Evolutionary conservation across 1,140 invertebrate genomes (phyloP), one percentile per base, ranked within the genome.

Genomic region (Aradophagus sp.): DNA sequence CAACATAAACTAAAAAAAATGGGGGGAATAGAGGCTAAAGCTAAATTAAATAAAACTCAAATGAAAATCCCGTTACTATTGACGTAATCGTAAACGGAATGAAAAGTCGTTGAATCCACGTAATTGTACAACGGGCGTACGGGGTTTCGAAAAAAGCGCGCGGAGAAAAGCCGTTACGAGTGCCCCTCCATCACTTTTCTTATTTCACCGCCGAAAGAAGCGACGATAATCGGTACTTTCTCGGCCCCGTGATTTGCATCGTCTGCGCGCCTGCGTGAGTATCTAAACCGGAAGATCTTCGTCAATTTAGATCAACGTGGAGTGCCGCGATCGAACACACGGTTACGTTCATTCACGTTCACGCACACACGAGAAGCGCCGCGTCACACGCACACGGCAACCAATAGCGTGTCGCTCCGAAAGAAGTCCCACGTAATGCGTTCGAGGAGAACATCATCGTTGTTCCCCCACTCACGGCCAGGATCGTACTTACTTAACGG

Each of bases 221-320:
- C 10, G n/a, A n/a, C 20, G 35, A 39, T 45, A 34, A 58, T 45
- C 29, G 31, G 31, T 32, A 62, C 47, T 62, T 52, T 62, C 47
- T 36, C 58, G 20, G 19, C 26, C 41, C 20, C 16, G 39, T 47
- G 45, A 62, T 62, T 50, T 62, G 47, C 58, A 52, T 62, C n/a
- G n/a, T 26, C 16, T 23, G 27, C 13, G 26, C n/a, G 20, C 14
- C 17, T 11, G 16, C 16, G 35, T 41, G 23, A 19, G 45, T 59
- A 67, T 67, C 63, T 67, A 59, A 67, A 50, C 65, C 55, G 55
- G 65, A 68, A 68, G 55, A 68, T 67, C 62, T 48, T 56, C 53
- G 63, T 67, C 53, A 67, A 59, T 67, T 67, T 67, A 67, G 63
- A 67, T 68, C 65, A 68, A 47, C 48, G 47, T 59, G 48, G 26